Base-by-base conservation (phyloP, 2,797 vertebrate species). In the Geotrypetes seraphini region DNA sequence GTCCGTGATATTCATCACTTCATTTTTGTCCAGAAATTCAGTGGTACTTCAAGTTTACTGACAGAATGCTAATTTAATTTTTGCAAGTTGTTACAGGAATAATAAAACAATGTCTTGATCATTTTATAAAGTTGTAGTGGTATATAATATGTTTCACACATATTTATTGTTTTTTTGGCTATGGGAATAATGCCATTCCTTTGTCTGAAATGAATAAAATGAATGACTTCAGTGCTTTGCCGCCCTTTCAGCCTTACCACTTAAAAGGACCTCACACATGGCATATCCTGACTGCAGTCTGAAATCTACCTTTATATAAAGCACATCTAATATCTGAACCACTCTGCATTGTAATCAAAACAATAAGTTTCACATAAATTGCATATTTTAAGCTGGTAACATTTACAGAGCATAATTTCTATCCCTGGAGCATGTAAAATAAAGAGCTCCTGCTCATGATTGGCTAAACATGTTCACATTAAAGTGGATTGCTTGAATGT, bases 361-460 rank as follows among this genome's bases (percentile, higher is more conserved):
- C 26, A 30, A 18, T 24, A 27, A 6, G 29, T 25, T 14, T 25
- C 12, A 35, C 7, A 24, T 19, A 36, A 51, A 45, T 10, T 32
- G 14, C 35, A 7, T 40, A 26, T 57, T 66, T 68, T 46, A 54
- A 43, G 47, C 19, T 43, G 22, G 36, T 39, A 50, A 39, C 11
- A 12, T 4, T 20, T 29, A 30, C 25, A 50, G 35, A 50, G 35
- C 20, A 5, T 28, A 56, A 33, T 10, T 16, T 43, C 39, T 43
- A 24, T 53, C 43, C 28, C n/a, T 32, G 53, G 53, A 41, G n/a
- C 10, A 11, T 23, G 6, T 19, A 32, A 40, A 55, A 14, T 50
- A 36, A 42, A 49, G n/a, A 18, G 5, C 17, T 45, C 55, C 35
- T 33, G 26, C 27, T 52, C 43, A 29, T 47, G 28, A 35, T 53